Percentiles rank a stretch among this genome's conserved stretches.
These are phyloP conservation scores for Pollenia griseotomentosa DNA, from an alignment of 2,888 invertebrate genomes.

Conservation along the genomic window DNA sequence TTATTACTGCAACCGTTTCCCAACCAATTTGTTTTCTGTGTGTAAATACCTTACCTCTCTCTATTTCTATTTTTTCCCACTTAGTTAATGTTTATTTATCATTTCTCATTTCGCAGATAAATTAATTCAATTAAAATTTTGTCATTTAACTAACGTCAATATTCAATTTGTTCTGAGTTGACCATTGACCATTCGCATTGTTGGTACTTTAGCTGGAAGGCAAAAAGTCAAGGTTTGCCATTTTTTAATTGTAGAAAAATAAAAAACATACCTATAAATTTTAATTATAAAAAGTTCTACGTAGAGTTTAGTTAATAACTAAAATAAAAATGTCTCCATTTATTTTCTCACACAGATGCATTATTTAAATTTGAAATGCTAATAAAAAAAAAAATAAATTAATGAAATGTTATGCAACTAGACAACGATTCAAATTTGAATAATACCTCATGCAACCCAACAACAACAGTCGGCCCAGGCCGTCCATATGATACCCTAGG, in stretches of 20 bases:
- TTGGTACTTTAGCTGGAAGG: background rate
- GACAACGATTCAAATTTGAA: conserved; percentile 19
- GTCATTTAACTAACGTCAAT: too few relatives aligned
- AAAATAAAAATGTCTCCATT: background rate
- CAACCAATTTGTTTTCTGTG: too few relatives aligned
- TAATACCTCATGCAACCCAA: too few relatives aligned
- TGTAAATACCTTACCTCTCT: too few relatives aligned
- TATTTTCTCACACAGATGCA: conserved; percentile 7
- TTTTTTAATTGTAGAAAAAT: background rate
- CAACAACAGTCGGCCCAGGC: too few relatives aligned
- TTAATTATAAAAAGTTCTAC: background rate
- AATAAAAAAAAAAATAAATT: background rate
- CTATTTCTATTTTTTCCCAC: too few relatives aligned
- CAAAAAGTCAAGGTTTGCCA: background rate
- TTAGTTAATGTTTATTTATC: too few relatives aligned
- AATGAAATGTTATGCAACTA: conserved; percentile 49
- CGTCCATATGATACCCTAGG: too few relatives aligned
- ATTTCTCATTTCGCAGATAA: too few relatives aligned
- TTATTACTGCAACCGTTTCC: too few relatives aligned
- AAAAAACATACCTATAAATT: background rate
- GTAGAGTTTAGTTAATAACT: background rate
- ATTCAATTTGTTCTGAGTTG: too few relatives aligned
- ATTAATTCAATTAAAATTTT: too few relatives aligned
- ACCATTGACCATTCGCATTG: background rate
- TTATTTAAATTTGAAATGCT: conserved; percentile 7